Evolutionary conservation across 2,797 vertebrate genomes (phyloP).

Genomic region (Anomalospiza imberbis): DNA sequence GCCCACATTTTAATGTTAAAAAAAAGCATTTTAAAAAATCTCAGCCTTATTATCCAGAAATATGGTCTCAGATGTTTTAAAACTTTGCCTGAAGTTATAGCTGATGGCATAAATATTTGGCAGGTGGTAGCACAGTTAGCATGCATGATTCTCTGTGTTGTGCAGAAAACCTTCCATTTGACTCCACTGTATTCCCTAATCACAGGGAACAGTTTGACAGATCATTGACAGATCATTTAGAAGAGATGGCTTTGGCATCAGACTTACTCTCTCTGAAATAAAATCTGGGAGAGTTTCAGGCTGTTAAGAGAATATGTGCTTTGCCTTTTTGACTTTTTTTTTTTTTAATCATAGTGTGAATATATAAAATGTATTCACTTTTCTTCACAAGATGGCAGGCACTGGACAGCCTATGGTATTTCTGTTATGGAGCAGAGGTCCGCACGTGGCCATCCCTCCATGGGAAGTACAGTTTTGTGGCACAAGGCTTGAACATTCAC

Average conservation of each 20-base stretch:
- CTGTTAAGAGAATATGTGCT: neutral
- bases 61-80: neutral
- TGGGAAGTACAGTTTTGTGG: neutral
- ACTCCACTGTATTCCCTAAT: neutral
- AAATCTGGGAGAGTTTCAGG: neutral
- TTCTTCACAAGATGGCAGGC: neutral
- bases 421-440: neutral
- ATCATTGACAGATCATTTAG: neutral
- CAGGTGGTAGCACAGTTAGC: neutral
- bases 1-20: neutral
- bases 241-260: neutral
- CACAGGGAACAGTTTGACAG: neutral
- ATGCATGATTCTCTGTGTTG: neutral
- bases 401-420: neutral
- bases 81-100: neutral
- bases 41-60: neutral
- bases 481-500: neutral
- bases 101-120: neutral
- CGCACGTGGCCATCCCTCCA: neutral
- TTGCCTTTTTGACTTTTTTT: neutral
- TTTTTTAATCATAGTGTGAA: neutral
- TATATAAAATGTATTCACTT: neutral
- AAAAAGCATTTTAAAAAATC: neutral
- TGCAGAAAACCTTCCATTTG: neutral
- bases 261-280: neutral